Evolutionary conservation across 2,113 vertebrate genomes (phyloP), one percentile per base, ranked within the genome.

Genomic region (Elaphurus davidianus): DNA sequence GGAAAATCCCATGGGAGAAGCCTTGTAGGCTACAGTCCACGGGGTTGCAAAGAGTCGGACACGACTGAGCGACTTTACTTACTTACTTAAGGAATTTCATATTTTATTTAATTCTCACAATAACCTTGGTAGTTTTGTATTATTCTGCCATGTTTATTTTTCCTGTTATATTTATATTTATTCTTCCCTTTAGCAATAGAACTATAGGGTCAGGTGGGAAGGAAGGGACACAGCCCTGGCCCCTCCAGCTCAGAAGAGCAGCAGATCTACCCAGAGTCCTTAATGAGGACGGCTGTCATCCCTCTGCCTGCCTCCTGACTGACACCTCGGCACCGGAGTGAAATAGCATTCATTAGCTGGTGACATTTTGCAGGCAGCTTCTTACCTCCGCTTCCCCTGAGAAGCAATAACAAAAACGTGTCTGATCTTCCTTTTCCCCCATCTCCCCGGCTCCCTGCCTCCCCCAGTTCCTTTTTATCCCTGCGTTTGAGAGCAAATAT

Each of bases 281-380:
- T 67, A 21, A 52, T 4, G 84, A 87, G 28, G 55, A 15, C 45
- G 5, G 1, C n/a, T 64, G 74, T 60, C 74, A 4, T 50, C 71
- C 78, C 94, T 95, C 81, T 27, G 1, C 3, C 1, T 4, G 84
- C 55, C 0, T 47, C 84, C 84, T 95, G 92, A 81, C 95, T 54
- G 97, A 57, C 87, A 50, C 81, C 40, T 64, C 50, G 0, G 93
- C n/a, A 1, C 19, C 0, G 14, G 79, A 90, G 97, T 28, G 82
- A 91, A 64, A 79, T 15, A 30, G 91, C 96, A 83, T 85, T 97
- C 96, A 91, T 97, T 95, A 97, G 83, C 95, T 0, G 0, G 60
- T 98, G 98, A 98, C 98, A 97, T 98, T 98, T 98, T 27, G 0
- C 79, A 64, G 97, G 88, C 79, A 79, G 97, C 83, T 90, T 90